Evolutionary conservation across 2,797 vertebrate genomes (phyloP).

Genomic region (Tarsius wallacei): DNA sequence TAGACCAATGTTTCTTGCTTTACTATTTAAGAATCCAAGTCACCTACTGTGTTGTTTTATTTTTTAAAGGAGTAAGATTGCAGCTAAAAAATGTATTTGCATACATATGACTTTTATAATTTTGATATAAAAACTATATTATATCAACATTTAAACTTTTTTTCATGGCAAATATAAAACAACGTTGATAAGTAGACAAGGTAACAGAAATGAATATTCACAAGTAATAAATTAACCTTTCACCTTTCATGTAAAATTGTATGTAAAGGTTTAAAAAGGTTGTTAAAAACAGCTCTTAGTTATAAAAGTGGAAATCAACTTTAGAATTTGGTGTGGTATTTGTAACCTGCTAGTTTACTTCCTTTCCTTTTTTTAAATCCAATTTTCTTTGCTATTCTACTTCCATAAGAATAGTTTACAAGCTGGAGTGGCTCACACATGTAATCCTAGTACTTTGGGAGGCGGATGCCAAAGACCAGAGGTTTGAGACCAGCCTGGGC

Average conservation of each 20-base stretch:
- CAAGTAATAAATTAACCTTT: slow-evolving; percentile 4
- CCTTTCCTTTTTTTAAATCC: background rate
- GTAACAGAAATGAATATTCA: slow-evolving; percentile 10
- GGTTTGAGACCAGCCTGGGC: too few relatives aligned
- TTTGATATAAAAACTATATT: slow-evolving; percentile 7
- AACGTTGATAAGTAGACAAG: background rate
- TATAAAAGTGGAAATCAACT: background rate
- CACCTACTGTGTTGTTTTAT: background rate
- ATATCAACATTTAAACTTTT: background rate
- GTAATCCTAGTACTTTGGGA: too few relatives aligned
- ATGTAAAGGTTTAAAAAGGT: background rate
- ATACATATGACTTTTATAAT: background rate
- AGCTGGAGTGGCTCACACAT: too few relatives aligned
- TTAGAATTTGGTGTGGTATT: background rate
- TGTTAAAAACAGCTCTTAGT: background rate
- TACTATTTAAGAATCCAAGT: slow-evolving; percentile 53
- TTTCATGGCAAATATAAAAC: background rate
- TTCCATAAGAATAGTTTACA: slow-evolving; percentile 2
- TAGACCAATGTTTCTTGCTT: background rate
- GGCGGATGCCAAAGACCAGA: too few relatives aligned
- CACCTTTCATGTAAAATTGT: background rate
- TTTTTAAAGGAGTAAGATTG: slow-evolving; percentile 14
- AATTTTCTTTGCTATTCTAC: background rate
- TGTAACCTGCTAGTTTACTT: background rate
- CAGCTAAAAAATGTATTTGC: background rate